A percentile compares a stretch with the other conserved stretches of the same genome.
phyloP scores from a whole-genome alignment of 92 coral and sea anemone species.

The Siderastrea radians region DNA sequence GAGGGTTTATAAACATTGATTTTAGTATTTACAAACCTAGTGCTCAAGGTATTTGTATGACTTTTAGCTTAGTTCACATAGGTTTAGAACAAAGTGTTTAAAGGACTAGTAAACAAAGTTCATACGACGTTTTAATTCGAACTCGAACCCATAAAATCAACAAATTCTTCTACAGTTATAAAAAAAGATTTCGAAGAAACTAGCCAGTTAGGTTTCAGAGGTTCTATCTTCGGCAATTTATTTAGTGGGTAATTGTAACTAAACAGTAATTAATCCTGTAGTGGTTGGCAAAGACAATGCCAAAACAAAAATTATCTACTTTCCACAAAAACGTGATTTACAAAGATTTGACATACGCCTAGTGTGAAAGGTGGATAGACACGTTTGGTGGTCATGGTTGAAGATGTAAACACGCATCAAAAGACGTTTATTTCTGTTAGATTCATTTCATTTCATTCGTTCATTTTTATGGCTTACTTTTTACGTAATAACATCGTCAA shows the following conservation, averaged over 20 bases:
- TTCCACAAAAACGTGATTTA: constrained; percentile 13
- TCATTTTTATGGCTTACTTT: background rate
- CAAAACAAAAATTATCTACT: constrained; percentile 14
- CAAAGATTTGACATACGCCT: background rate
- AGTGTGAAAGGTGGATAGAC: background rate
- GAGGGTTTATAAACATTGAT: no score
- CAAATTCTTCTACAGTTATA: no score
- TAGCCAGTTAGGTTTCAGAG: background rate
- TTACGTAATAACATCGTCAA: background rate
- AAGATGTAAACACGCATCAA: background rate
- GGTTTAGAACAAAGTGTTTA: no score
- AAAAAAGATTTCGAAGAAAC: no score
- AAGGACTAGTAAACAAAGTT: no score
- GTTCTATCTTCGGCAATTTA: background rate
- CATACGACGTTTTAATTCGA: no score
- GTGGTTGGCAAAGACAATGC: constrained; percentile 18
- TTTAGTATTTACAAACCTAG: no score
- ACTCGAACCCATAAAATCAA: no score
- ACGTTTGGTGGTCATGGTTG: background rate
- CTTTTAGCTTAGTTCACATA: no score
- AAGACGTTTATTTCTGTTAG: background rate
- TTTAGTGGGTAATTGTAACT: background rate
- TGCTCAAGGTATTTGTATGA: no score
- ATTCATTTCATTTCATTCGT: background rate
- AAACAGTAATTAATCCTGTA: constrained; percentile 24